Base-by-base conservation (phyloP, 2,113 vertebrate species). In the Tachycineta bicolor region DNA sequence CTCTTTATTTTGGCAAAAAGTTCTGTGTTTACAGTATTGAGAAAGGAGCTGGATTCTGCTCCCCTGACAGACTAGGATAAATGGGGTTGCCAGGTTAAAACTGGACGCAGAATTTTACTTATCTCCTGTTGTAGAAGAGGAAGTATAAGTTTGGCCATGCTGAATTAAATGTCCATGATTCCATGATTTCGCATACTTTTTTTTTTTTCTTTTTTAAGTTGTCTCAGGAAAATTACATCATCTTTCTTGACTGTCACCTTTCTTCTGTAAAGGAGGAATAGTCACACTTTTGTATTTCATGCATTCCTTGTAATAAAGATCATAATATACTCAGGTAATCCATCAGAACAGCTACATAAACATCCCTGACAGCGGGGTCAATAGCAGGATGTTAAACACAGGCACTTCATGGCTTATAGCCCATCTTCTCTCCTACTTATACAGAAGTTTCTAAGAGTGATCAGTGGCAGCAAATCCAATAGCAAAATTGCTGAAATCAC, bases 51-150 rank as follows among this genome's bases (percentile, higher is more conserved):
- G 25, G 29, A n/a, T 55, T 22, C 31, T 78, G 22, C 17, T 4
- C 3, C 3, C 1, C 5, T 5, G 12, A 6, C 18, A 1, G 4
- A 6, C 47, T 33, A 71, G 64, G 44, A 43, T 47, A 58, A 74
- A 92, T 39, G 6, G n/a, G 20, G 46, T 59, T 86, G 9, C 25
- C 23, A 33, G 58, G 29, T 69, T 74, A 55, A 71, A 79, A 29
- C 23, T 21, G 22, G 25, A 78, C n/a, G 23, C 24, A 69, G n/a
- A 83, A 49, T 86, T 80, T 74, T 60, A 37, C 22, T 63, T 44
- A 18, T 31, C n/a, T 18, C 1, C 0, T 81, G 3, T 34, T 63
- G 10, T 16, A 53, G 67, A 43, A 15, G 25, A 80, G 28, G 16
- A 85, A 86, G 12, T 28, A 20, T 37, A 47, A 33, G 10, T 52